A percentile compares a stretch with the other conserved stretches of the same genome.
Evolutionary conservation across 2,797 vertebrate genomes (phyloP).

Genomic region (Bradypus variegatus): DNA sequence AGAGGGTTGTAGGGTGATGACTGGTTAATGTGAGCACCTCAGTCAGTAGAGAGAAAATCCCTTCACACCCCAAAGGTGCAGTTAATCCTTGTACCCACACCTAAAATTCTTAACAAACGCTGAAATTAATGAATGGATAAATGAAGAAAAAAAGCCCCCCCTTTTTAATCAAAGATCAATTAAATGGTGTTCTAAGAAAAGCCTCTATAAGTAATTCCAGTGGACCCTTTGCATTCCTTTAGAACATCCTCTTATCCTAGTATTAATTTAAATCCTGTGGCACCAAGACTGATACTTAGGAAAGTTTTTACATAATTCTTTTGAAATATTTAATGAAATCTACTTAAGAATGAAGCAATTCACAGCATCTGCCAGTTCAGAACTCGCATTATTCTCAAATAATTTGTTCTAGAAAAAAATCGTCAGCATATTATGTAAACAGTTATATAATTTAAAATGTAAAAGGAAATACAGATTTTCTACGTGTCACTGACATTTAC

Average conservation of each 20-base stretch:
- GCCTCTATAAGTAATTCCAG: neutral
- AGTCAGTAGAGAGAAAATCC: neutral
- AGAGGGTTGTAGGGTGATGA: neutral
- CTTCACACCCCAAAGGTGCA: neutral
- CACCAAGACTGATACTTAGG: slow-evolving; percentile 46
- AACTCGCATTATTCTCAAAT: neutral
- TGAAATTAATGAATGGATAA: neutral
- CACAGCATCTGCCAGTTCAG: neutral
- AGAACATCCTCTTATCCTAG: slow-evolving; percentile 29
- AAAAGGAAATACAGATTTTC: neutral
- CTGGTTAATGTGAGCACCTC: neutral
- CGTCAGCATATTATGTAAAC: neutral
- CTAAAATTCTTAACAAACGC: neutral
- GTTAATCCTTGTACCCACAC: neutral
- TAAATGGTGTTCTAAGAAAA: neutral
- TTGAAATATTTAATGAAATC: slow-evolving; percentile 6
- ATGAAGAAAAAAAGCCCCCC: too few species aligned
- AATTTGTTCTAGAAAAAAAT: neutral
- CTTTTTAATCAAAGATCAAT: neutral
- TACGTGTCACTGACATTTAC: neutral
- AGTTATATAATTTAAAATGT: neutral
- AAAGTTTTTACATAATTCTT: slow-evolving; percentile 29
- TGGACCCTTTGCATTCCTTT: neutral
- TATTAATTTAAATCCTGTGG: slow-evolving; percentile 52
- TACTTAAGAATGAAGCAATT: neutral